Base-by-base conservation (phyloP, 2,888 invertebrate species). In the Eupithecia tripunctaria region DNA sequence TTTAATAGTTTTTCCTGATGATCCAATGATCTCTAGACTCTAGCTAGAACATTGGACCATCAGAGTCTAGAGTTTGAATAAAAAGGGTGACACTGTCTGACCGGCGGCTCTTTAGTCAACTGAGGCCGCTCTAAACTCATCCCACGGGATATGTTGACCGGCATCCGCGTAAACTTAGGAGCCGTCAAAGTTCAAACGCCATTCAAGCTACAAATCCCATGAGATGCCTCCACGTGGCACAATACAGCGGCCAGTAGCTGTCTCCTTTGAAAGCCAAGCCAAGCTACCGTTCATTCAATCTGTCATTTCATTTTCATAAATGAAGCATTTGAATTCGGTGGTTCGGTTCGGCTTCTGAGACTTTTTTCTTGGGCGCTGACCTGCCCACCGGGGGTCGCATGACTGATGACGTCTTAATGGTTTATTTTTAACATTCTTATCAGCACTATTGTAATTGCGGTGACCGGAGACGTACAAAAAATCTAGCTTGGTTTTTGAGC, bases 271-370 rank as follows among this genome's bases (percentile, higher is more conserved):
- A 82, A 82, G 76, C 86, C 84, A 82, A 82, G 76, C 86, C 84
- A 82, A 82, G 76, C 86, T 84, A 85, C 85, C 88, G 87, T 92
- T 89, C 91, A 92, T 91, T 91, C 91, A 93, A 91, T 92, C 92
- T 91, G 94, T 94, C 93, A 92, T 94, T 94, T 90, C 91, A 91
- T 93, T 94, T 93, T 93, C 92, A 91, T 92, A 94, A 93, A 94
- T 90, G 92, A 93, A 93, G 92, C 90, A 92, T 94, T 93, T 91
- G 93, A 91, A 93, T 93, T 90, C 88, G 89, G 89, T 63, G 62
- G 36, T 63, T 63, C 62, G 62, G 62, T 63, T 36, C n/a, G 82
- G 88, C 56, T 88, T 88, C 85, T 89, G 82, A 88, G 85, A 86
- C 86, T 91, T 92, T 91, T 93, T 90, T 89, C 88, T 89, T 88